These are phyloP conservation scores for Pseudolaguvia tuberculata DNA, from an alignment of 2,113 vertebrate species.

Conservation along the genomic window DNA sequence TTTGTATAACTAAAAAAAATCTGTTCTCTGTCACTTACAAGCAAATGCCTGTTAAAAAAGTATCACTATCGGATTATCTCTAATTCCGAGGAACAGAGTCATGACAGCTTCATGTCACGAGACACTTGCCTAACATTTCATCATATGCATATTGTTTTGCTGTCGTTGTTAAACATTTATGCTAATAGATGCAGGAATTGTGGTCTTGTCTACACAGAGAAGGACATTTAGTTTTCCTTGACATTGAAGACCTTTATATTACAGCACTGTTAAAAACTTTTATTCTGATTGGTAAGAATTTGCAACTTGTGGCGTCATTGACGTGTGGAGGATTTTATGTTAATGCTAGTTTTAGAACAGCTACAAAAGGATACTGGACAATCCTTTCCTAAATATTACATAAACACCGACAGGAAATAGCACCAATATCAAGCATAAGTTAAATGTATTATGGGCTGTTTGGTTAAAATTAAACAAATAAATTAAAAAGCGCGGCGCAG, in stretches of 20 bases:
- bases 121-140: neutral
- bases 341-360: neutral
- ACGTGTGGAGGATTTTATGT: too few species aligned
- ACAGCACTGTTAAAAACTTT: neutral
- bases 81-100: neutral
- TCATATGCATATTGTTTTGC: neutral
- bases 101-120: neutral
- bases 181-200: slow-evolving; percentile 3
- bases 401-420: neutral
- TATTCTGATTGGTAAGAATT: neutral
- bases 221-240: neutral
- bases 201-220: neutral
- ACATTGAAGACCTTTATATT: neutral
- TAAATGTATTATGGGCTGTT: too few species aligned
- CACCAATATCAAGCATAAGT: neutral
- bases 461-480: too few species aligned
- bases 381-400: neutral
- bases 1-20: too few species aligned
- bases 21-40: too few species aligned
- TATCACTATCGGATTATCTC: too few species aligned
- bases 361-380: neutral
- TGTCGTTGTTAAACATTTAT: neutral
- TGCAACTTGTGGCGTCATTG: too few species aligned
- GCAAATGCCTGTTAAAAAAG: too few species aligned
- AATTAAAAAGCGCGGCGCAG: too few species aligned